Conservation (phyloP, 2,797 vertebrate genomes). For the Smutsia temminckii region DNA sequence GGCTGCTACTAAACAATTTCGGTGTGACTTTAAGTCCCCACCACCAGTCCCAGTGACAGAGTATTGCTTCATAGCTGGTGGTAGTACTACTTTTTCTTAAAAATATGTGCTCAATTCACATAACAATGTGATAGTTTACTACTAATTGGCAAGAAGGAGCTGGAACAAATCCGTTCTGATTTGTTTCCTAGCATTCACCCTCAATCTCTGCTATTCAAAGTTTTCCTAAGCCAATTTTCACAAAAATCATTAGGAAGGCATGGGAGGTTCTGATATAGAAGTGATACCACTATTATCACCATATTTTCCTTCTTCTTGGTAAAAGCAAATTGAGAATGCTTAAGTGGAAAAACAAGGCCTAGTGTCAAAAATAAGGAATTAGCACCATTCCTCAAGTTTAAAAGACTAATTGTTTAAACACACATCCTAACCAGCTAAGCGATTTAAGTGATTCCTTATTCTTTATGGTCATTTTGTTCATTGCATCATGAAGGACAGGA, state of each 20-base stretch:
- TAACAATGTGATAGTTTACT: slow-evolving; percentile 47
- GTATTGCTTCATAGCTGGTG: slow-evolving; percentile 55
- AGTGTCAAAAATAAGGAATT: slow-evolving; percentile 69
- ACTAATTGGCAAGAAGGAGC: slow-evolving; percentile 74
- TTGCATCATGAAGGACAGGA: slow-evolving; percentile 60
- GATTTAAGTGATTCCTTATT: slow-evolving; percentile 77
- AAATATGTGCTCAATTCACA: slow-evolving; percentile 68
- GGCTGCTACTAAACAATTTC: slow-evolving; percentile 69
- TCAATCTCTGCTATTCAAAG: neutral
- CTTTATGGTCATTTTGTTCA: slow-evolving; percentile 76
- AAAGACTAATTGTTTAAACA: slow-evolving; percentile 72
- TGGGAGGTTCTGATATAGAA: slow-evolving; percentile 73
- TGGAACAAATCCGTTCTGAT: slow-evolving; percentile 51
- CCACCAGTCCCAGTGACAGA: neutral
- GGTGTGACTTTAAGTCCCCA: neutral
- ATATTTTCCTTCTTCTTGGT: slow-evolving; percentile 76
- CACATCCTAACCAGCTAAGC: slow-evolving; percentile 56
- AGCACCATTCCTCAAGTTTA: slow-evolving; percentile 65
- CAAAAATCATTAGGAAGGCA: slow-evolving; percentile 72
- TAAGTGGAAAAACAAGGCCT: slow-evolving; percentile 70
- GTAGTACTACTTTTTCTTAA: slow-evolving; percentile 58
- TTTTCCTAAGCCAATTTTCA: slow-evolving; percentile 70
- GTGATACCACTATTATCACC: slow-evolving; percentile 52
- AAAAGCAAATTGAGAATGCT: slow-evolving; percentile 74
- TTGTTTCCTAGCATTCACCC: neutral